Conservation (phyloP, 2,888 invertebrate species). For the Lasioglossum malachurum region DNA sequence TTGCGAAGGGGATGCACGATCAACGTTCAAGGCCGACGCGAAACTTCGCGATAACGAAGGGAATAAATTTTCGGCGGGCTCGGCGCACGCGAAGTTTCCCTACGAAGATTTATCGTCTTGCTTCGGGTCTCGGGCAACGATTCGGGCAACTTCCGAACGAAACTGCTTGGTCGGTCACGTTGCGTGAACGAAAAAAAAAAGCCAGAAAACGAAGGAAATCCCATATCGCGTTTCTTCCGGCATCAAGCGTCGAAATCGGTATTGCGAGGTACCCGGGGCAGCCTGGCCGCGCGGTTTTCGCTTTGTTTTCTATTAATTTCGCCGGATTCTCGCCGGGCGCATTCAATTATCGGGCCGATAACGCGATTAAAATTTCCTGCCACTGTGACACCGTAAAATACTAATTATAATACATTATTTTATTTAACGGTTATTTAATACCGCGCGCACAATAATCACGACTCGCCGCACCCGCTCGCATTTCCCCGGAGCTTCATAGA, state of each 20-base stretch:
- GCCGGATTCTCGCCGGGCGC: conserved; percentile 51
- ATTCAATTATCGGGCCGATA: conserved; percentile 63
- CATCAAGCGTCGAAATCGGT: conserved; percentile 1
- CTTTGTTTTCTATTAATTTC: conserved; percentile 47
- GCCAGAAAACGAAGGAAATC: background rate
- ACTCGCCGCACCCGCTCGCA: conserved; percentile 54
- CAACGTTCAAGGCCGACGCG: conserved; percentile 66
- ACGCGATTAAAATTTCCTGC: conserved; percentile 63
- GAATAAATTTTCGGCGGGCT: conserved; percentile 67
- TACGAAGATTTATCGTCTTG: conserved; percentile 63
- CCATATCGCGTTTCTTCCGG: background rate
- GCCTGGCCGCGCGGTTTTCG: background rate
- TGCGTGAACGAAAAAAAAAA: background rate
- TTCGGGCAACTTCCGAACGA: conserved; percentile 53
- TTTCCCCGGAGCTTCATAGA: conserved; percentile 58
- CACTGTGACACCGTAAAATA: conserved; percentile 57
- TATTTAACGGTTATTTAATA: conserved; percentile 64
- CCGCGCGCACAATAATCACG: conserved; percentile 49
- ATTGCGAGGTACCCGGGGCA: background rate
- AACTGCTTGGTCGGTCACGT: conserved; percentile 25
- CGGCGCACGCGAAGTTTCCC: conserved; percentile 52
- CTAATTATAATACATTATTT: conserved; percentile 66
- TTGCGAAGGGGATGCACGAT: conserved; percentile 51
- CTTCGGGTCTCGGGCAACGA: conserved; percentile 58
- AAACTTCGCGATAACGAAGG: conserved; percentile 68